phyloP scores from a whole-genome alignment of 2,888 invertebrate species.

The Eretmocerus hayati region DNA sequence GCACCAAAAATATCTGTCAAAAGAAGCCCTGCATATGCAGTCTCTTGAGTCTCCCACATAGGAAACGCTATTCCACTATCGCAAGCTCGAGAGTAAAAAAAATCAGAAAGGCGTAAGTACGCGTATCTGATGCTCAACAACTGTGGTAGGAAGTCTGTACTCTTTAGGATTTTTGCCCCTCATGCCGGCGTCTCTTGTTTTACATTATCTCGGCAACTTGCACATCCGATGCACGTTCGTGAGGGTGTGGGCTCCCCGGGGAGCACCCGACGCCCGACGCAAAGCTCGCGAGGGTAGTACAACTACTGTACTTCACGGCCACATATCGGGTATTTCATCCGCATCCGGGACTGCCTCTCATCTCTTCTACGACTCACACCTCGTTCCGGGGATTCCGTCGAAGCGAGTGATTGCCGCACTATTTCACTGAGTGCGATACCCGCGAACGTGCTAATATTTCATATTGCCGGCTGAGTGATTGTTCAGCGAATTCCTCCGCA shows the following conservation, averaged over 20 bases:
- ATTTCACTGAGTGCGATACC: no score
- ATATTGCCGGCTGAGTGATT: no score
- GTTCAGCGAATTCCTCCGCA: no score
- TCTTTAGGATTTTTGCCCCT: conserved; percentile 12
- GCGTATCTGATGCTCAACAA: not conserved
- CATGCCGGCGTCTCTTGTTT: conserved; percentile 8
- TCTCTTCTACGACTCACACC: not conserved
- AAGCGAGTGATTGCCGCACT: no score
- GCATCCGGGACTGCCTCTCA: conserved; percentile 9
- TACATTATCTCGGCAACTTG: conserved; percentile 20
- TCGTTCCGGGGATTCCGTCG: no score
- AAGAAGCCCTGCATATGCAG: no score
- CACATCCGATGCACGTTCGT: conserved; percentile 20
- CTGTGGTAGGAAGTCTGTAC: not conserved
- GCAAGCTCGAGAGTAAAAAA: not conserved
- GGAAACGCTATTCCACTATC: no score
- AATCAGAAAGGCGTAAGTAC: not conserved
- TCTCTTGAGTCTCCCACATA: no score
- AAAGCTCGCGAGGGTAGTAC: no score
- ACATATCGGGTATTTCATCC: conserved; percentile 35
- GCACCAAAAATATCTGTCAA: no score
- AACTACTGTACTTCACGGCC: no score
- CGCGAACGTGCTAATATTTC: no score
- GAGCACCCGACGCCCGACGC: conserved; percentile 25
- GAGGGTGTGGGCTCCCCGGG: conserved; percentile 8